These are phyloP conservation scores for Sipha flava DNA, from an alignment of 1,140 invertebrate genomes.

Conservation along the genomic window DNA sequence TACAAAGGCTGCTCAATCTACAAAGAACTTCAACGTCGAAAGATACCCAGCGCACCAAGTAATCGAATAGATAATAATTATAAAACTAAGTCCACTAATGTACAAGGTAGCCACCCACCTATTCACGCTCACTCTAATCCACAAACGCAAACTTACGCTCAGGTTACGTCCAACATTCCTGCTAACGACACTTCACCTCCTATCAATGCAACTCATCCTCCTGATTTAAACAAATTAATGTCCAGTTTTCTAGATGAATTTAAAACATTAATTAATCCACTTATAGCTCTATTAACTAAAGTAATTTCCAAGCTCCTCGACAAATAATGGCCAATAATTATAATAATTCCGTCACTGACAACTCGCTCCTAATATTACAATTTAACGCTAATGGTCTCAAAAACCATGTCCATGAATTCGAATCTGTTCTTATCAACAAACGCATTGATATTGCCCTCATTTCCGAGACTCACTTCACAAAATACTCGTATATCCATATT, in stretches of 20 bases:
- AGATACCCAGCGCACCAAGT: neutral
- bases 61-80: neutral
- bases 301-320: conserved; percentile 13
- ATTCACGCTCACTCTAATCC: neutral
- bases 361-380: neutral
- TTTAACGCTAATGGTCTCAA: conserved; percentile 36
- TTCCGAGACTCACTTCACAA: conserved; percentile 35
- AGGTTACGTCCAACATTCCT: neutral
- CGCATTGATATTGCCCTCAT: too few species aligned
- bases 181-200: neutral
- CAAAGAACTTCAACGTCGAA: conserved; percentile 13
- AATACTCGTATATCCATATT: neutral
- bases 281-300: too few species aligned
- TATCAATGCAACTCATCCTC: neutral
- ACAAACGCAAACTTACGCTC: neutral
- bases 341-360: neutral
- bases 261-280: too few species aligned
- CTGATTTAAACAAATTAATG: neutral
- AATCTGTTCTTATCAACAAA: conserved; percentile 33
- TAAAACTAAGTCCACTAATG: neutral
- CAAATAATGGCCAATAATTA: neutral
- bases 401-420: conserved; percentile 34
- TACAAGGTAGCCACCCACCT: neutral
- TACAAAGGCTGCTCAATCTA: too few species aligned
- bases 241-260: too few species aligned